Evolutionary conservation across 2,113 vertebrate genomes (phyloP).

Genomic region (Gymnarchus niloticus): DNA sequence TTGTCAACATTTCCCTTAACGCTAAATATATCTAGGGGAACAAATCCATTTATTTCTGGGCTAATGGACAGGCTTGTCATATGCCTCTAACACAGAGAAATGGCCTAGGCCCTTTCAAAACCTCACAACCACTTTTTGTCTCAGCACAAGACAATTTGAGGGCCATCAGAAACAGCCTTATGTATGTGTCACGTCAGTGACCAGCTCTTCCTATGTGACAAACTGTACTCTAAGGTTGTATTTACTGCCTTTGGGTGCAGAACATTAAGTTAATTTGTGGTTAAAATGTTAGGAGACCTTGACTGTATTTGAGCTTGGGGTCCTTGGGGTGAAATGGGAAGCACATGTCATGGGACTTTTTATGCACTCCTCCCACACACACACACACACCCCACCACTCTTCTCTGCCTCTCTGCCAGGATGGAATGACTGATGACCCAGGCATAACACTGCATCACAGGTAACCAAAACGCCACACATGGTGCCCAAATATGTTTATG

Average conservation of each 20-base stretch:
- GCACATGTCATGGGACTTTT: background rate
- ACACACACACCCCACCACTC: background rate
- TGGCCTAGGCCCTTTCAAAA: slow-evolving; percentile 17
- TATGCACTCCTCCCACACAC: background rate
- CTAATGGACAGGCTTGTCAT: slow-evolving; percentile 38
- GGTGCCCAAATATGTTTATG: background rate
- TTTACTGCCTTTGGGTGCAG: background rate
- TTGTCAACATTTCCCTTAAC: slow-evolving; percentile 31
- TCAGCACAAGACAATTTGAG: background rate
- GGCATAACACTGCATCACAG: background rate
- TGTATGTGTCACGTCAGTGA: background rate
- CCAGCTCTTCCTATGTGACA: background rate
- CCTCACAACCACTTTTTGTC: background rate
- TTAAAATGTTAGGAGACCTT: background rate
- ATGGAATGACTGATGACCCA: background rate
- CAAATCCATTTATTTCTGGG: slow-evolving; percentile 39
- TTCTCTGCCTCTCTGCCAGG: background rate
- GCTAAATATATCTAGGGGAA: slow-evolving; percentile 39
- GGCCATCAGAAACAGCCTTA: background rate
- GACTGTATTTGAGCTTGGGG: background rate
- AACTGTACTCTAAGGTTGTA: background rate
- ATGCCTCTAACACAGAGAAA: slow-evolving; percentile 31
- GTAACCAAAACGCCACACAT: background rate
- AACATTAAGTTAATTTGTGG: background rate
- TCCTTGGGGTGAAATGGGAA: background rate